A percentile compares a stretch with the other conserved stretches of the same genome.
Evolutionary conservation across 2,113 vertebrate genomes (phyloP).

Genomic region (Heterotilapia buettikoferi): DNA sequence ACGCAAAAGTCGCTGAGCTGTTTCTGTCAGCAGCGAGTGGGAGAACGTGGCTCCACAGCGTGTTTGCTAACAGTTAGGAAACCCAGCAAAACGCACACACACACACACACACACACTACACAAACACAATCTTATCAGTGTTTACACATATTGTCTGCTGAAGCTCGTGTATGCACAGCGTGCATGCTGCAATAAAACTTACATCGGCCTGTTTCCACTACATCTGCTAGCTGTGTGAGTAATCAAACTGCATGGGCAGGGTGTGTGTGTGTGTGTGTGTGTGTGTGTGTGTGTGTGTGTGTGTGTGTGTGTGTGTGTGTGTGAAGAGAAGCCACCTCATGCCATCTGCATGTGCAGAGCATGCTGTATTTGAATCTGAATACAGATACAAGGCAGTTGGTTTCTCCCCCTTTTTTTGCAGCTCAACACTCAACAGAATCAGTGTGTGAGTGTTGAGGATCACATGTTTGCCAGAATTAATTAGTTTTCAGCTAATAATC

Average conservation of each 20-base stretch:
- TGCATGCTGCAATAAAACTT: constrained; percentile 50
- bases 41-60: constrained; percentile 24
- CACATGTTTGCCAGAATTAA: constrained; percentile 7
- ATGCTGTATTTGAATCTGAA: not conserved
- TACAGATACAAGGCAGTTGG: not conserved
- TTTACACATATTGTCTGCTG: constrained; percentile 60
- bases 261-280: not conserved
- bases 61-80: constrained; percentile 53
- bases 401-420: not conserved
- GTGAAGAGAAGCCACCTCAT: not conserved
- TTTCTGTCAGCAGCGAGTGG: constrained; percentile 39
- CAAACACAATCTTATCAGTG: constrained; percentile 60
- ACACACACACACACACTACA: not conserved
- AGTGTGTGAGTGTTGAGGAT: not conserved
- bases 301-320: not conserved
- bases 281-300: not conserved
- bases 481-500: constrained; percentile 21
- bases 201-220: constrained; percentile 8
- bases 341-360: not conserved
- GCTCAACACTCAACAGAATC: not conserved
- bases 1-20: constrained; percentile 32
- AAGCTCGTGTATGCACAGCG: constrained; percentile 45
- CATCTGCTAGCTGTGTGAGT: constrained; percentile 18
- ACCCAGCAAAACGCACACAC: constrained; percentile 3
- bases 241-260: not conserved